Evolutionary conservation across 2,888 invertebrate species (phyloP).

Genomic region (Coecobrya sp.): DNA sequence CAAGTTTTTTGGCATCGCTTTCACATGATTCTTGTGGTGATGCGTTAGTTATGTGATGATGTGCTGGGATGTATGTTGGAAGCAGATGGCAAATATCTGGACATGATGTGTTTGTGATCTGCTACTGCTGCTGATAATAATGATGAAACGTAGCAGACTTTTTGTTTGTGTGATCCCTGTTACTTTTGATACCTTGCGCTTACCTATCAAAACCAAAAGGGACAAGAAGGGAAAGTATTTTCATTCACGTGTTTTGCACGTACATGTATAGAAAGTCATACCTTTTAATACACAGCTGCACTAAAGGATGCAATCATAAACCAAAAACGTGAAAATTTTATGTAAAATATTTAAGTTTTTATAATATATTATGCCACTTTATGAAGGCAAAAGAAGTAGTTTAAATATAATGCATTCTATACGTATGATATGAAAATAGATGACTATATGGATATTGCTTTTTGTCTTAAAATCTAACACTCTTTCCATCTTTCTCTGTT

Average conservation of each 20-base stretch:
- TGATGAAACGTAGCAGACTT: slow-evolving; percentile 9
- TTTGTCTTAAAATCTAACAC: background rate
- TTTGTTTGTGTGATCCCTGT: slow-evolving; percentile 8
- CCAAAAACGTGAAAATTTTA: too few species aligned
- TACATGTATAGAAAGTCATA: background rate
- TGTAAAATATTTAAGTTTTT: too few species aligned
- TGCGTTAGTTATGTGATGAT: slow-evolving; percentile 8
- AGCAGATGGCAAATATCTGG: slow-evolving; percentile 67
- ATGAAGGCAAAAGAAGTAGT: too few species aligned
- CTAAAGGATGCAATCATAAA: too few species aligned
- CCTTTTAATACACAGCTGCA: background rate
- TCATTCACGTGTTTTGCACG: background rate
- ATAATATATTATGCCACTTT: too few species aligned
- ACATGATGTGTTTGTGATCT: slow-evolving; percentile 67
- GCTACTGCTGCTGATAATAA: slow-evolving; percentile 42
- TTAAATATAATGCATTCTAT: background rate
- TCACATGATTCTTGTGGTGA: background rate
- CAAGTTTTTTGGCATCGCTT: slow-evolving; percentile 72
- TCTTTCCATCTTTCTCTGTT: background rate
- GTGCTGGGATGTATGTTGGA: slow-evolving; percentile 18
- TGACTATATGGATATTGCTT: background rate
- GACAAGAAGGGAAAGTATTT: slow-evolving; percentile 1
- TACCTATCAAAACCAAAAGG: slow-evolving; percentile 17
- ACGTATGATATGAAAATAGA: background rate
- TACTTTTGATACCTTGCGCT: background rate